These are phyloP conservation scores for Pandemis heparana DNA, from an alignment of 2,888 invertebrate genomes.

Conservation along the genomic window DNA sequence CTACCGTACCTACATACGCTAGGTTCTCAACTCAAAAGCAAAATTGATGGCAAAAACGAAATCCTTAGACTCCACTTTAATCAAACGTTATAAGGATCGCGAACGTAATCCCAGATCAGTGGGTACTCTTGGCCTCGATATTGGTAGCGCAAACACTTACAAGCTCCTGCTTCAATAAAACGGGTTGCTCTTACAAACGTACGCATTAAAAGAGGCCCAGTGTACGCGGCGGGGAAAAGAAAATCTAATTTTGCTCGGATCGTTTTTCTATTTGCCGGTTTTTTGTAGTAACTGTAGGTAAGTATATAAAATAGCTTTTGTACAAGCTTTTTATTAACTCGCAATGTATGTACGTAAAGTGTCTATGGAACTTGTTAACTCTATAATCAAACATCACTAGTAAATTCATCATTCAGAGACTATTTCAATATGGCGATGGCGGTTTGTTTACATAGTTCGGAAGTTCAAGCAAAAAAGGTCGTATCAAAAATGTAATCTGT, in stretches of 20 bases:
- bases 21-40: no score
- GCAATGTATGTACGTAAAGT: no score
- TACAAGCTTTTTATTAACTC: no score
- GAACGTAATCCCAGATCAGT: not conserved
- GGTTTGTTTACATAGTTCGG: no score
- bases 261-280: not conserved
- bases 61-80: not conserved
- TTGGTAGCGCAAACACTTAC: not conserved
- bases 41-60: not conserved
- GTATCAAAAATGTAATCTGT: no score
- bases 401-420: no score
- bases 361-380: no score
- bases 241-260: not conserved
- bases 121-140: not conserved
- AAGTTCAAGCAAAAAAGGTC: no score
- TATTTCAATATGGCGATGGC: no score
- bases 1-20: no score
- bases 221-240: not conserved
- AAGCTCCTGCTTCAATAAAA: not conserved
- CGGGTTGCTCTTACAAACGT: not conserved
- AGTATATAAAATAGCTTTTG: not conserved
- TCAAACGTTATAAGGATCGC: not conserved
- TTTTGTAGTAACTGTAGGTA: not conserved
- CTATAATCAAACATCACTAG: no score
- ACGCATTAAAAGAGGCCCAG: not conserved